A percentile compares a stretch with the other conserved stretches of the same genome.
phyloP scores from a whole-genome alignment of 1,140 invertebrate species.

The Coenobita brevimanus region DNA sequence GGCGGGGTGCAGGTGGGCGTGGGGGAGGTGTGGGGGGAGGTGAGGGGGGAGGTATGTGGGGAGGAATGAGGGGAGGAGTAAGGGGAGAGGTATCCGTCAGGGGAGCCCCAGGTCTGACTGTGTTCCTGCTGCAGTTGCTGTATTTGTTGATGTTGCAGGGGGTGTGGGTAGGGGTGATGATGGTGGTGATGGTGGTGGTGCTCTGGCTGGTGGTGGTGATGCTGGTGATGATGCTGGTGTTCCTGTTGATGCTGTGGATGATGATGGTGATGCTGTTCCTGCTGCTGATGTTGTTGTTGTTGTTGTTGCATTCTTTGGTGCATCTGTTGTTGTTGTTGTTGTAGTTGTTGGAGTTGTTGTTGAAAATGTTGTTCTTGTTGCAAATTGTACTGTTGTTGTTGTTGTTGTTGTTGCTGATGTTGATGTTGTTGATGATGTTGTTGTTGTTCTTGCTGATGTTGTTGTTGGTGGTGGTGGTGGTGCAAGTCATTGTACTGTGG shows the following conservation, averaged over 20 bases:
- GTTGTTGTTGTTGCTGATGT: background rate
- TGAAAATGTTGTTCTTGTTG: background rate
- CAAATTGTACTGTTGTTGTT: constrained; percentile 1
- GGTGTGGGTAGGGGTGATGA: background rate
- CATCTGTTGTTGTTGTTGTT: background rate
- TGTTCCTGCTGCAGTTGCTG: background rate
- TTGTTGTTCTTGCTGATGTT: background rate
- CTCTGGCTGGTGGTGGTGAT: constrained; percentile 27
- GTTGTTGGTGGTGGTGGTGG: background rate
- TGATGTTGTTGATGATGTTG: background rate
- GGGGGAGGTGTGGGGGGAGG: constrained; percentile 75
- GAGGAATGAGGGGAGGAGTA: constrained; percentile 30
- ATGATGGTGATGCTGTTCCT: constrained; percentile 19
- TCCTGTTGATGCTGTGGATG: constrained; percentile 21
- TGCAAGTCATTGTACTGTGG: background rate
- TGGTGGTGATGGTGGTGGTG: constrained; percentile 5
- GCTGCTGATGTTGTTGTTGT: constrained; percentile 15
- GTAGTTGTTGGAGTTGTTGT: constrained; percentile 1
- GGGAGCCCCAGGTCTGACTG: background rate
- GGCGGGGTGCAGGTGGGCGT: constrained; percentile 71
- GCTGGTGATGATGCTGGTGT: constrained; percentile 30
- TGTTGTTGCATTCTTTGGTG: background rate
- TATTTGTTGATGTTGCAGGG: background rate
- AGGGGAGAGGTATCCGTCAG: background rate
- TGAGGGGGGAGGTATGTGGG: constrained; percentile 16